Conservation (phyloP, 2,888 invertebrate species). For the Aplocera efformata region DNA sequence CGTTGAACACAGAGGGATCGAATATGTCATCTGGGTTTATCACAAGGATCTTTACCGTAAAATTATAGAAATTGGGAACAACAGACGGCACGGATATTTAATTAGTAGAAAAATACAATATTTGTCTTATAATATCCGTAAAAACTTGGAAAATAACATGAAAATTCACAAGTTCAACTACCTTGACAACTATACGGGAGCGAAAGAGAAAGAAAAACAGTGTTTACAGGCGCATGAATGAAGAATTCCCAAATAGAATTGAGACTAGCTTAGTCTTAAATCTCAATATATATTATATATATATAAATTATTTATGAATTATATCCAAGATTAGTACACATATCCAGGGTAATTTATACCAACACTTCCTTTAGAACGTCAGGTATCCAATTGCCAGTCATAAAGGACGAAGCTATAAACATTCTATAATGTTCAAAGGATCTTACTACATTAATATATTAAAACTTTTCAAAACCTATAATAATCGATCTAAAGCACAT, state of each 20-base stretch:
- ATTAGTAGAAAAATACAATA: constrained; percentile 29
- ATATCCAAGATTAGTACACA: too few species aligned
- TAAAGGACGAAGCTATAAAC: too few species aligned
- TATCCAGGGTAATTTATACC: too few species aligned
- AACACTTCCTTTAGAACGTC: too few species aligned
- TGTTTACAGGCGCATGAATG: constrained; percentile 38
- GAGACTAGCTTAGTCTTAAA: background rate
- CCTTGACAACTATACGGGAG: constrained; percentile 76
- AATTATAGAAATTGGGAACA: constrained; percentile 26
- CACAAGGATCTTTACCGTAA: constrained; percentile 71
- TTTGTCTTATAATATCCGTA: constrained; percentile 42
- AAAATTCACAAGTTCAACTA: constrained; percentile 61
- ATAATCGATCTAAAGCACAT: too few species aligned
- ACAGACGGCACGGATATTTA: constrained; percentile 11
- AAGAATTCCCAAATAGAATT: constrained; percentile 4
- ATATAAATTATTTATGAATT: too few species aligned
- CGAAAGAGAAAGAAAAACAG: constrained; percentile 66
- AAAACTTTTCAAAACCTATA: too few species aligned
- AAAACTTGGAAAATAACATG: constrained; percentile 45
- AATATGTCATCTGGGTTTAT: constrained; percentile 64
- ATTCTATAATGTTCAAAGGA: too few species aligned
- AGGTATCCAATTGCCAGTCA: too few species aligned
- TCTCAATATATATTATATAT: too few species aligned
- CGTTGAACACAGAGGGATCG: constrained; percentile 57
- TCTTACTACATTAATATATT: too few species aligned